Conservation (phyloP, 1,140 invertebrate genomes). For the Cherax quadricarinatus region DNA sequence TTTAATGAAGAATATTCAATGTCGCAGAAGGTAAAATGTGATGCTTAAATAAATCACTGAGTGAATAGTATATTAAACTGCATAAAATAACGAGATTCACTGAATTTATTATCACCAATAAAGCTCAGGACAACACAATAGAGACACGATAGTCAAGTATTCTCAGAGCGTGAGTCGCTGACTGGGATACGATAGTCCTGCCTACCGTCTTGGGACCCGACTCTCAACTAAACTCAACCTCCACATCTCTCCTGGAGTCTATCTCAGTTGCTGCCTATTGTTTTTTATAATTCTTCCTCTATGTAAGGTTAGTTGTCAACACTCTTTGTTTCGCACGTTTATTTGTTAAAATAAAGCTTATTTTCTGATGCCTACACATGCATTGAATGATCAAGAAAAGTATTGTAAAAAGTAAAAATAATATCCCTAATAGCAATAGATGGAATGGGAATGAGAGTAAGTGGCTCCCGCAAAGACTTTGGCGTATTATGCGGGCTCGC, state of each 20-base stretch:
- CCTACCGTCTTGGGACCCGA: not conserved
- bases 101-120: not conserved
- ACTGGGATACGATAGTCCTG: not conserved
- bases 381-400: not conserved
- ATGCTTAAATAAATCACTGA: not conserved
- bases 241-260: not conserved
- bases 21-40: not conserved
- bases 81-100: not conserved
- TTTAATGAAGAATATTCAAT: not conserved
- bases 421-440: not conserved
- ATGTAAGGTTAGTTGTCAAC: not conserved
- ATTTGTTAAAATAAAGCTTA: not conserved
- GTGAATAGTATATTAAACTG: not conserved
- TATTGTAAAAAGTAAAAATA: not conserved
- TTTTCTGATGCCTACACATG: not conserved
- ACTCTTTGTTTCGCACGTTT: not conserved
- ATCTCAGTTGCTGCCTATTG: not conserved
- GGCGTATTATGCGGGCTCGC: not conserved
- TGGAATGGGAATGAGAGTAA: not conserved
- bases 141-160: not conserved
- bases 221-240: not conserved
- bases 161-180: not conserved
- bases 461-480: not conserved
- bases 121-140: not conserved
- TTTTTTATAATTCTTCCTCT: not conserved